Evolutionary conservation across 1,140 invertebrate genomes (phyloP), one percentile per base, ranked within the genome.

Genomic region (Cherax destructor): DNA sequence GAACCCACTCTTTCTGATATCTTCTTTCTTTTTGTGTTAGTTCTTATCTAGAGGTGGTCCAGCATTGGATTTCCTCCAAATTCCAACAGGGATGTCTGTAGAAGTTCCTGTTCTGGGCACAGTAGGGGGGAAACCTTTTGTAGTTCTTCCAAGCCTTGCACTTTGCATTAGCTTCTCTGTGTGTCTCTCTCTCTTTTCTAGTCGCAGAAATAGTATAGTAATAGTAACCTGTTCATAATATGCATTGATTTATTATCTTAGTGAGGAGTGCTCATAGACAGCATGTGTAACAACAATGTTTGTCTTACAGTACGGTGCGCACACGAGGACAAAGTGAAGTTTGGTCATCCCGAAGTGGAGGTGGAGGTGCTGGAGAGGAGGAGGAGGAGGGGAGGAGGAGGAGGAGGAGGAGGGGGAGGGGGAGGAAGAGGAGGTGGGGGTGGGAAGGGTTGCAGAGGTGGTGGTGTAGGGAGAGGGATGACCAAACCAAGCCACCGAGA

Each of bases 291-390:
- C 24, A 24, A 24, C 16, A 30, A 18, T 80, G 49, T 79, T 61
- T 79, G n/a, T 13, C 49, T 87, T 79, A 10, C 85, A 87, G 85
- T 87, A 87, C 85, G 85, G 85, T 87, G 85, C 85, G 85, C 74
- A 87, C 85, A 87, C 85, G 85, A 76, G 85, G 85, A 30, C 85
- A 87, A 74, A 87, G 85, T 87, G 85, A 87, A 79, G 85, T 87
- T 87, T 87, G 85, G 85, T 87, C 85, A 41, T 52, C 85, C 76
- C 49, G 77, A 74, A 87, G 85, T 87, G 85, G 85, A 87, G 85
- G 74, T 24, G 83, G 52, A 30, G 83, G 83, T 16, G 83, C 50
- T 61, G 83, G 83, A 49, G 83, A 85, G 83, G 83, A 74, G 83
- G 83, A 41, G 85, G 85, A 79, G 85, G 85, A 78, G 85, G 85